These are phyloP conservation scores for Chrysodeixis includens DNA, from an alignment of 2,888 invertebrate species.

Conservation along the genomic window DNA sequence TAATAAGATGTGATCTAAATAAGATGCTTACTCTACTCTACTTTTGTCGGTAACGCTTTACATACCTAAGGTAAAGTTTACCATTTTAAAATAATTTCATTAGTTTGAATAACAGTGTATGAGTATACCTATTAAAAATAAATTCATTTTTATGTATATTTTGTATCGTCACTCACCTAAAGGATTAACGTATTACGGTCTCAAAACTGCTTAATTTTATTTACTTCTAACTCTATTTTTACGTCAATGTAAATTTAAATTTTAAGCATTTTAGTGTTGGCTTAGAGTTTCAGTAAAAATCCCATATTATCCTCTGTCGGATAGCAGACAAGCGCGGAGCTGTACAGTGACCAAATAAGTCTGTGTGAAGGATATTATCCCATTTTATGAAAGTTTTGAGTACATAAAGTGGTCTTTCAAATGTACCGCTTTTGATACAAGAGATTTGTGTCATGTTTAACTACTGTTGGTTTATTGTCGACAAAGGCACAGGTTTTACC, in stretches of 20 bases:
- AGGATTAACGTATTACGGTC: background rate
- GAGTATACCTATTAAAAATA: no score
- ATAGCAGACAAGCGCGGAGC: constrained; percentile 66
- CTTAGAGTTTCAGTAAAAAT: constrained; percentile 80
- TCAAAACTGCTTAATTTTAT: background rate
- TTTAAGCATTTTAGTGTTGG: constrained; percentile 75
- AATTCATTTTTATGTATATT: no score
- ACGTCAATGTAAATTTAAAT: constrained; percentile 69
- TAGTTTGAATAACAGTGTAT: no score
- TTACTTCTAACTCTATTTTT: constrained; percentile 3
- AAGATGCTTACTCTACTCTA: no score
- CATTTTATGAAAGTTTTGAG: constrained; percentile 45
- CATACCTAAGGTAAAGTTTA: no score
- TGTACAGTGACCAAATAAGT: constrained; percentile 62
- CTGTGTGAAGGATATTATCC: constrained; percentile 45
- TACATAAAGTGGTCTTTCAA: constrained; percentile 25
- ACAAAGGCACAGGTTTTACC: background rate
- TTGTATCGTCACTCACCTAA: no score
- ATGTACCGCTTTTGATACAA: constrained; percentile 15
- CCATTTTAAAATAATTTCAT: no score
- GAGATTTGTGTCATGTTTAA: constrained; percentile 14
- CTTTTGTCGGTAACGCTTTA: no score
- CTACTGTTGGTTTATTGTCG: background rate
- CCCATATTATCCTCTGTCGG: constrained; percentile 78
- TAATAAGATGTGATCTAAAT: no score